phyloP scores from a whole-genome alignment of 1,140 invertebrate species.

The Lasioglossum albipes region DNA sequence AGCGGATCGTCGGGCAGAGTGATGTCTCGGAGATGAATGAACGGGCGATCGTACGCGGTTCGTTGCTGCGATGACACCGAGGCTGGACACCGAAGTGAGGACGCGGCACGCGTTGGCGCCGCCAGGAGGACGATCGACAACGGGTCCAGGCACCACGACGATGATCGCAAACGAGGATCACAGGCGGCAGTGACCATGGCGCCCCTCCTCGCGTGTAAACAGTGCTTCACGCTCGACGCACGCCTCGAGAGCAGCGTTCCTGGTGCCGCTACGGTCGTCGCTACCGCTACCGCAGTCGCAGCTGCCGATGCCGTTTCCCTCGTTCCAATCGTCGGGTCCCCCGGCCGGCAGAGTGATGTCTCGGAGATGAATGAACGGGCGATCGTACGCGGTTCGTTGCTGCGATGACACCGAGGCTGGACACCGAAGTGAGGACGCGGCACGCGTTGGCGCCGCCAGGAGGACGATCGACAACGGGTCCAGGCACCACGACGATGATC shows the following conservation, averaged over 20 bases:
- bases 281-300: constrained; percentile 1
- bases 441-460: constrained; percentile 22
- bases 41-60: constrained; percentile 16
- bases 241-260: constrained; percentile 30
- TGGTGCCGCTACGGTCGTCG: background rate
- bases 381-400: constrained; percentile 9
- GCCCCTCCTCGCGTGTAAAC: constrained; percentile 55
- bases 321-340: background rate
- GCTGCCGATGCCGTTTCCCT: background rate
- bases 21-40: constrained; percentile 39
- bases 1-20: constrained; percentile 15
- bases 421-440: constrained; percentile 9
- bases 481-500: constrained; percentile 3
- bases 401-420: constrained; percentile 8
- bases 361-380: constrained; percentile 39
- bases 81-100: background rate
- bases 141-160: background rate
- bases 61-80: constrained; percentile 12
- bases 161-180: constrained; percentile 1
- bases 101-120: constrained; percentile 26
- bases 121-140: constrained; percentile 34
- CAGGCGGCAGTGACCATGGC: constrained; percentile 60
- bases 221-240: constrained; percentile 49
- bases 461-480: constrained; percentile 27
- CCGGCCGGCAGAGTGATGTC: constrained; percentile 8